phyloP scores from a whole-genome alignment of 2,797 vertebrate genomes.

The Sebastes steindachneri region DNA sequence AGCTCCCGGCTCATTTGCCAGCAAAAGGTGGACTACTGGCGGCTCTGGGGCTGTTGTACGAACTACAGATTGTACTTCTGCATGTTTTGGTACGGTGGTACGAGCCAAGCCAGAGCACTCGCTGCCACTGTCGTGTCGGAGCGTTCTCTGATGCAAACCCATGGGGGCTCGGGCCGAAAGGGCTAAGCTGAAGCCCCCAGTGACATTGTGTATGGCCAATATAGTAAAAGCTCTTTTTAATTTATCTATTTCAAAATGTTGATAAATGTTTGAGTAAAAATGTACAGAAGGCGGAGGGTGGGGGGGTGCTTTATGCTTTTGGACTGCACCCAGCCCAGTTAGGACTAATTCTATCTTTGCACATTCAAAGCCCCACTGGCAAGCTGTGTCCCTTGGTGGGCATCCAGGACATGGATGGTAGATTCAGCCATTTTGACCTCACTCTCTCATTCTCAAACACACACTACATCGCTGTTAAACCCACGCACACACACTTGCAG shows the following conservation, averaged over 20 bases:
- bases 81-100: too few species aligned
- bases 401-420: neutral
- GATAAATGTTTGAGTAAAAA: neutral
- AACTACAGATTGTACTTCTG: too few species aligned
- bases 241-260: neutral
- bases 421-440: neutral
- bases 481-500: neutral
- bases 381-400: neutral
- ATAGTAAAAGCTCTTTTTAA: neutral
- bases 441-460: neutral
- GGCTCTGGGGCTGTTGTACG: too few species aligned
- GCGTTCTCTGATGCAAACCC: too few species aligned
- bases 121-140: too few species aligned
- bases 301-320: neutral
- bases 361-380: neutral
- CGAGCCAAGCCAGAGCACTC: too few species aligned
- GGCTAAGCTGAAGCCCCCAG: too few species aligned
- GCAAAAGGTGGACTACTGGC: too few species aligned
- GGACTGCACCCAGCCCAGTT: neutral
- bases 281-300: neutral
- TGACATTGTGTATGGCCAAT: neutral
- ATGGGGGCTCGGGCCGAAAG: too few species aligned
- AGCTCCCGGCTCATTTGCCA: too few species aligned
- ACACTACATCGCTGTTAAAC: neutral
- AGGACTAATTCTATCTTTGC: neutral